Percentiles rank a stretch among this genome's conserved stretches.
Conservation (phyloP, 2,797 vertebrate genomes). For the Dicrostonyx torquatus region DNA sequence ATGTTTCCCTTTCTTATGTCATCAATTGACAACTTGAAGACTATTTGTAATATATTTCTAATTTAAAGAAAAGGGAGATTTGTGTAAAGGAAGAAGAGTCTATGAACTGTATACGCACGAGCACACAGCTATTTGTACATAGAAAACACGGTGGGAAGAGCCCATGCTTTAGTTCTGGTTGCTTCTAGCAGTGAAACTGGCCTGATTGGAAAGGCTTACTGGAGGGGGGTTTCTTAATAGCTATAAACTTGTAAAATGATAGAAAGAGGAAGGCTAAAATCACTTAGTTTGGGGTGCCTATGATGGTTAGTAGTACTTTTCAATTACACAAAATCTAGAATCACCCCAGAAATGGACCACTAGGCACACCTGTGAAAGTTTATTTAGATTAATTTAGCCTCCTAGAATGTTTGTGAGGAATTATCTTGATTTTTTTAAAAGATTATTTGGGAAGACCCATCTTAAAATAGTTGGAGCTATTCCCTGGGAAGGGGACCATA, state of each 20-base stretch:
- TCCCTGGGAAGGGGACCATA: not conserved
- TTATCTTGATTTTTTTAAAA: not conserved
- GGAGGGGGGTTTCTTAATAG: not conserved
- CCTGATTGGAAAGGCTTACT: not conserved
- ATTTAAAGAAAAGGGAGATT: conserved; percentile 30
- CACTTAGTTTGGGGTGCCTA: not conserved
- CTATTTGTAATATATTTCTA: not conserved
- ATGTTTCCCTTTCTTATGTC: not conserved
- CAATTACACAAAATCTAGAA: not conserved
- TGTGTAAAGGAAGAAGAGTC: not conserved
- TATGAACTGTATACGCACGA: not conserved
- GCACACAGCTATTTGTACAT: not conserved
- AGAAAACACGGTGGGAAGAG: not conserved
- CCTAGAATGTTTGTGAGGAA: not conserved
- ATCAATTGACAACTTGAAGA: not conserved
- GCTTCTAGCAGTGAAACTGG: not conserved
- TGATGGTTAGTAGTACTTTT: not conserved
- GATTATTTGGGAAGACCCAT: not conserved
- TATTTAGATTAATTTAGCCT: not conserved
- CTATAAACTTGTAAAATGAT: not conserved
- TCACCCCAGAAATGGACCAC: not conserved
- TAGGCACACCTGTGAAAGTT: not conserved
- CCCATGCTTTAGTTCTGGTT: not conserved
- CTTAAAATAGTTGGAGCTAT: not conserved
- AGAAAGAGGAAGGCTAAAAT: not conserved